Conservation (phyloP, 2,888 invertebrate species). For the Rhamnusium bicolor region DNA sequence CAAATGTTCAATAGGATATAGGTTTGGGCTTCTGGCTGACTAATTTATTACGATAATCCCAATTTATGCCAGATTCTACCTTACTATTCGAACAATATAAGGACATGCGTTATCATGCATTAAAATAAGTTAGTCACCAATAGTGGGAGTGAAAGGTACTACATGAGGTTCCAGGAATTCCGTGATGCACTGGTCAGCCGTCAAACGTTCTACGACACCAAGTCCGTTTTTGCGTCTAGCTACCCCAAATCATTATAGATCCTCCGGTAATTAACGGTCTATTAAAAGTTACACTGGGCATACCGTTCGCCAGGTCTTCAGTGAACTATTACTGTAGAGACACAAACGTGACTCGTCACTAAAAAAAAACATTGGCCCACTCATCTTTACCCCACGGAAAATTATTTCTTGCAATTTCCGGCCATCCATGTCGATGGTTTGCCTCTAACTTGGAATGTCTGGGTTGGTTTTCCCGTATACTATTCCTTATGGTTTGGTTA, state of each 20-base stretch:
- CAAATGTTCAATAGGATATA: too few species aligned
- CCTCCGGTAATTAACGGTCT: background rate
- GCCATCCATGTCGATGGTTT: background rate
- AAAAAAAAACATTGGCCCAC: background rate
- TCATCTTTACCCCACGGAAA: background rate
- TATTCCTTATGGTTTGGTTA: background rate
- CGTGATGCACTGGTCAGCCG: background rate
- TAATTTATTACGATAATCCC: too few species aligned
- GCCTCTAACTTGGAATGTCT: background rate
- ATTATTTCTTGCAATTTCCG: background rate
- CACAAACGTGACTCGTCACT: constrained; percentile 1
- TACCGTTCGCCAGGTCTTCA: too few species aligned
- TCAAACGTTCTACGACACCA: background rate
- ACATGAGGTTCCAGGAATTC: background rate
- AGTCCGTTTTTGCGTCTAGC: background rate
- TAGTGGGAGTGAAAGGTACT: background rate
- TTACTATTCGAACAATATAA: too few species aligned
- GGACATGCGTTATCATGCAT: background rate
- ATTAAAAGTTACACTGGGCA: background rate
- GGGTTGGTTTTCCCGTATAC: background rate
- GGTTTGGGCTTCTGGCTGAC: too few species aligned
- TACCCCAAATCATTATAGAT: background rate
- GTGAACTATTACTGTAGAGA: too few species aligned
- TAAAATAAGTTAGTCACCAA: background rate
- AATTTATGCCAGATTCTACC: too few species aligned